Evolutionary conservation across 2,113 vertebrate genomes (phyloP), one percentile per base, ranked within the genome.

Genomic region (Dascyllus trimaculatus): DNA sequence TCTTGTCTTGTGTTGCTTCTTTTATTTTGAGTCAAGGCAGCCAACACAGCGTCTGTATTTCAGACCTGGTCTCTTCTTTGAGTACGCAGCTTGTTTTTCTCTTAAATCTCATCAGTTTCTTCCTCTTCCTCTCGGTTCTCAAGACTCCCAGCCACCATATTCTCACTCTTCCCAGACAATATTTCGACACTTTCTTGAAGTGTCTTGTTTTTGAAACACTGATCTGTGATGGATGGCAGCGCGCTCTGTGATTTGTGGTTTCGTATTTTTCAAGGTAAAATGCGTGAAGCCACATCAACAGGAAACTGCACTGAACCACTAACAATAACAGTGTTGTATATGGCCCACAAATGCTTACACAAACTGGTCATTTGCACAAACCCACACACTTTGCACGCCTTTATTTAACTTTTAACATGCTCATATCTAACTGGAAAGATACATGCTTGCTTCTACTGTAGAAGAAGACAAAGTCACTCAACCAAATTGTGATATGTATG

Each of bases 161-260:
- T 53, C 58, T 80, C 56, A 53, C 61, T 35, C 19, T 62, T 38
- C 48, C 10, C 61, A 78, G 5, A 67, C 57, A 54, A 17, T 38
- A 26, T 18, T 32, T 62, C 56, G 51, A 13, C 24, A 14, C 43
- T 29, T 29, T 29, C 1, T 29, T 6, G 2, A 29, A 29, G 53
- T 45, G 24, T 71, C 14, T 35, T 35, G 32, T 35, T 35, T 35
- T 35, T 35, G 32, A 43, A 83, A 81, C 77, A 56, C 17, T 11
- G 19, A 63, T 59, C 25, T 32, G 66, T 81, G 79, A 86, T 74
- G 38, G 64, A 84, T 79, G 85, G 45, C 24, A 56, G 45, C 51
- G 58, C 51, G 9, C 32, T 35, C 9, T 35, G 29, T 29, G 29
- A 9, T 35, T 35, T 35, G 2, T 35, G 32, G 7, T 29, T 29